Conservation (phyloP, 1,140 invertebrate genomes). For the Samia ricini region DNA sequence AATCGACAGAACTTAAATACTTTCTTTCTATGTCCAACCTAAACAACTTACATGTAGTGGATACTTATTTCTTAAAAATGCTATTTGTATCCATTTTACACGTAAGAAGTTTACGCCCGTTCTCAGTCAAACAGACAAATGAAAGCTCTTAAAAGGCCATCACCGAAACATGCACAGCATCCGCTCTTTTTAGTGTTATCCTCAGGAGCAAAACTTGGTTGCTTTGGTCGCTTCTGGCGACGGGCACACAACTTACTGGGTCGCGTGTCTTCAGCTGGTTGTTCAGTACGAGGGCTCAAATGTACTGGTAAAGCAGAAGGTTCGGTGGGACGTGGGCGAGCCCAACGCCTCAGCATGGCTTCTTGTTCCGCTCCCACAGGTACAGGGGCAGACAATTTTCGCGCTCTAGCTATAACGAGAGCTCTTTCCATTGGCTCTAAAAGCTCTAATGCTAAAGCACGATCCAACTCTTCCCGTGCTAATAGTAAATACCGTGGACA, state of each 20-base stretch:
- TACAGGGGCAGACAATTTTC: conserved; percentile 58
- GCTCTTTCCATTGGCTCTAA: conserved; percentile 66
- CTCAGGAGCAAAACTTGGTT: conserved; percentile 62
- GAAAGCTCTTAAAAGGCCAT: conserved; percentile 65
- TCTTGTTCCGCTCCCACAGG: conserved; percentile 66
- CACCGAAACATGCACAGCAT: conserved; percentile 67
- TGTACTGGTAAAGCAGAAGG: conserved; percentile 60
- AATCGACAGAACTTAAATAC: background rate
- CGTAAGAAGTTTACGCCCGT: conserved; percentile 9
- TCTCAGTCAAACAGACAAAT: conserved; percentile 73
- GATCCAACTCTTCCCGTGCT: conserved; percentile 79
- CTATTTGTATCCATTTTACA: conserved; percentile 12
- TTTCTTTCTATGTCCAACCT: background rate
- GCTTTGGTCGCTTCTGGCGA: conserved; percentile 56
- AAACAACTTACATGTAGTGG: background rate
- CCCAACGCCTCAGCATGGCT: conserved; percentile 58
- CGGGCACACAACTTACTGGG: conserved; percentile 60
- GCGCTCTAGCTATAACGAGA: conserved; percentile 54
- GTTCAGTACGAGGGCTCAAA: conserved; percentile 58
- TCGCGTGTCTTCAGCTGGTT: conserved; percentile 46
- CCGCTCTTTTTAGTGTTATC: conserved; percentile 45
- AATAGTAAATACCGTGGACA: conserved; percentile 83
- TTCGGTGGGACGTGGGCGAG: conserved; percentile 50
- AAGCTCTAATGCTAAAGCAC: conserved; percentile 54
- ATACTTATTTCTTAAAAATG: background rate